These are phyloP conservation scores for Hydropsyche betteni DNA, from an alignment of 2,888 invertebrate species.

Conservation along the genomic window DNA sequence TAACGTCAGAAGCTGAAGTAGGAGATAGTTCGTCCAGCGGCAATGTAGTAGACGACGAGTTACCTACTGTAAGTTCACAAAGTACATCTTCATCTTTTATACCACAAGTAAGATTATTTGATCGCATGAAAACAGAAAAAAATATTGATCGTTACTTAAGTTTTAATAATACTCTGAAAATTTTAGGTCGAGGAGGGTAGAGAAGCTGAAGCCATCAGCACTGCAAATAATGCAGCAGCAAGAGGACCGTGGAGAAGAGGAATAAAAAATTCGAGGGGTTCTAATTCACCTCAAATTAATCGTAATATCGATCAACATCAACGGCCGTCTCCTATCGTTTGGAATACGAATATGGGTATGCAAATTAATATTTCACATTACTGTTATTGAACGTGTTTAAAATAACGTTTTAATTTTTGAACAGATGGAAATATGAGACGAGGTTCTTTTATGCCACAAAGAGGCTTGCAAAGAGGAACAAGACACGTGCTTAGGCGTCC, in stretches of 20 bases:
- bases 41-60: slow-evolving; percentile 59
- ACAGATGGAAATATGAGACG: slow-evolving; percentile 31
- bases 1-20: slow-evolving; percentile 53
- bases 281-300: slow-evolving; percentile 52
- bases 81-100: slow-evolving; percentile 65
- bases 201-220: slow-evolving; percentile 78
- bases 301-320: slow-evolving; percentile 57
- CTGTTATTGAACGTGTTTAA: background rate
- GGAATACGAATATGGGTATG: slow-evolving; percentile 57
- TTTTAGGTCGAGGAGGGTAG: slow-evolving; percentile 74
- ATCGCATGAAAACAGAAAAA: background rate
- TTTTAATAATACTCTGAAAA: slow-evolving; percentile 21
- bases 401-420: background rate
- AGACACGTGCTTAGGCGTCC: slow-evolving; percentile 29
- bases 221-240: slow-evolving; percentile 68
- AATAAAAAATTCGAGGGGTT: slow-evolving; percentile 53
- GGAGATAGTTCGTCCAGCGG: slow-evolving; percentile 56
- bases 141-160: background rate
- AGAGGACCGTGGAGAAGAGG: slow-evolving; percentile 54
- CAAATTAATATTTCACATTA: background rate
- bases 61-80: slow-evolving; percentile 65
- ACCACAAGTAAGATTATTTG: slow-evolving; percentile 57
- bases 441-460: slow-evolving; percentile 29
- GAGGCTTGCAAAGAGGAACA: slow-evolving; percentile 28
- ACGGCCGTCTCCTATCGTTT: slow-evolving; percentile 72